These are phyloP conservation scores for Pristiophorus japonicus DNA, from an alignment of 2,113 vertebrate genomes.

Conservation along the genomic window DNA sequence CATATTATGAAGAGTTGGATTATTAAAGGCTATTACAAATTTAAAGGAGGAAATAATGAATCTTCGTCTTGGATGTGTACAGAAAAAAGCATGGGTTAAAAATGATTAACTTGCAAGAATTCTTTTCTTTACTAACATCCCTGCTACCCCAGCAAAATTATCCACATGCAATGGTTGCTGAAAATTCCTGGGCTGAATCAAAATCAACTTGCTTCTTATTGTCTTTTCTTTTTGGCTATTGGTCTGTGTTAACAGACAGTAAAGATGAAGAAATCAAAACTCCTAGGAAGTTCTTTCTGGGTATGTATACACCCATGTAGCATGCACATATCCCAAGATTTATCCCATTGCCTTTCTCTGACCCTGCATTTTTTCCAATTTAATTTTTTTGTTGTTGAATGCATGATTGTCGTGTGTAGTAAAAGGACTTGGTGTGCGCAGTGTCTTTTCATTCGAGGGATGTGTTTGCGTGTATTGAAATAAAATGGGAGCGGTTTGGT, in stretches of 20 bases:
- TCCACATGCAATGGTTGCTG: neutral
- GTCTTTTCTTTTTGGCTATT: constrained; percentile 44
- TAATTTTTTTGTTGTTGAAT: constrained; percentile 22
- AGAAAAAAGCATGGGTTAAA: neutral
- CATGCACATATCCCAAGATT: neutral
- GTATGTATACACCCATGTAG: constrained; percentile 68
- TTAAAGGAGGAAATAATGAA: neutral
- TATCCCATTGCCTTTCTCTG: constrained; percentile 36
- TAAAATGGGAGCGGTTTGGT: neutral
- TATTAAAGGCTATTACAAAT: neutral
- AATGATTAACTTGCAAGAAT: neutral
- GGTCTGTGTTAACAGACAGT: constrained; percentile 79
- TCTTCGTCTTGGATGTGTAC: neutral
- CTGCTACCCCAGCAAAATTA: neutral
- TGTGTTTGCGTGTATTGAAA: neutral
- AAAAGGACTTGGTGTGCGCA: neutral
- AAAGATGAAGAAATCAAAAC: constrained; percentile 90
- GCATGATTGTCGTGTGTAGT: constrained; percentile 19
- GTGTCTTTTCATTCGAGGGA: neutral
- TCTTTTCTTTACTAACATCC: neutral
- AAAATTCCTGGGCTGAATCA: constrained; percentile 22
- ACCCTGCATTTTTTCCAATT: constrained; percentile 30
- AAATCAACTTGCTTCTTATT: constrained; percentile 42
- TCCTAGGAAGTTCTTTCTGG: constrained; percentile 82
- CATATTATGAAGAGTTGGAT: neutral